Percentiles rank a stretch among this genome's conserved stretches.
These are phyloP conservation scores for Yponomeuta sedellus DNA, from an alignment of 2,888 invertebrate genomes.

Conservation along the genomic window DNA sequence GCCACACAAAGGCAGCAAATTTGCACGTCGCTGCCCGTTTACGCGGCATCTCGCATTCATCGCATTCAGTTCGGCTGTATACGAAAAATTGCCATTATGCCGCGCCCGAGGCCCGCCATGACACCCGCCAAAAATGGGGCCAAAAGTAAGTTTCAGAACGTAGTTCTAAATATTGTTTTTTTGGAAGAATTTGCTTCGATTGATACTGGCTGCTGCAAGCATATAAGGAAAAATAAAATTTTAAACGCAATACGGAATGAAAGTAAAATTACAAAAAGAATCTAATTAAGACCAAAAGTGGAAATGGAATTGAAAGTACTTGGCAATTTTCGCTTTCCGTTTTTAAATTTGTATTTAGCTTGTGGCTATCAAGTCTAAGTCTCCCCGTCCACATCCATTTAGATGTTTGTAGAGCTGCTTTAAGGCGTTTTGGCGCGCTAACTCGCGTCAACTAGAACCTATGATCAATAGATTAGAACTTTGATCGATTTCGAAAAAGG, in stretches of 20 bases:
- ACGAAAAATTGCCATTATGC: constrained; percentile 71
- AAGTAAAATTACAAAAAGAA: neutral
- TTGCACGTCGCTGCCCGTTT: constrained; percentile 72
- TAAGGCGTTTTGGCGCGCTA: too few species aligned
- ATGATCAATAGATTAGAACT: too few species aligned
- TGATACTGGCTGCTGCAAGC: neutral
- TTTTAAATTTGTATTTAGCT: too few species aligned
- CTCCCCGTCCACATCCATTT: too few species aligned
- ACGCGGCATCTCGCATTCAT: constrained; percentile 69
- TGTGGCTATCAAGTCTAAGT: too few species aligned
- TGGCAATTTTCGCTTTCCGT: neutral
- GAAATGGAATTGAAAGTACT: too few species aligned
- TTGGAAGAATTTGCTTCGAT: constrained; percentile 8
- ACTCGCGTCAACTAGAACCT: too few species aligned
- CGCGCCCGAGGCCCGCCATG: constrained; percentile 30
- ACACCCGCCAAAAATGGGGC: constrained; percentile 47
- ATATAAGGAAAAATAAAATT: neutral
- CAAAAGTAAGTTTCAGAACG: neutral
- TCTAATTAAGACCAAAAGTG: too few species aligned
- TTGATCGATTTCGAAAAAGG: too few species aligned
- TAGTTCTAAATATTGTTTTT: constrained; percentile 13
- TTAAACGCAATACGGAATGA: too few species aligned
- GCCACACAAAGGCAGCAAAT: constrained; percentile 67
- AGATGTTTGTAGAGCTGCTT: too few species aligned
- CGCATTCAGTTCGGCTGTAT: constrained; percentile 56